Base-by-base conservation (phyloP, 2,888 invertebrate species). In the Lithophane leautieri region DNA sequence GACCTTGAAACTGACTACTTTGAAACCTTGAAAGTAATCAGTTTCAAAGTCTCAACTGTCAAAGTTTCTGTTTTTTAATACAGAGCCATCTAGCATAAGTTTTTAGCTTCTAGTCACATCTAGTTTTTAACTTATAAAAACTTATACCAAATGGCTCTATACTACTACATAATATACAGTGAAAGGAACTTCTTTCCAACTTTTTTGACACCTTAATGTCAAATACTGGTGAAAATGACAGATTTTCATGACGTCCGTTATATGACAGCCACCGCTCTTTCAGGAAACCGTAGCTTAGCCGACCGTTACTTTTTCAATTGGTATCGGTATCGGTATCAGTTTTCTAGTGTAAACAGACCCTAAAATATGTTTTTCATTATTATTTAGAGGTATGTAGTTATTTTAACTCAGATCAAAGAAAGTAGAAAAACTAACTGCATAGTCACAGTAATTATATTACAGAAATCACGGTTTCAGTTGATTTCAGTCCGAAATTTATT, bases 271-370 rank as follows among this genome's bases (percentile, higher is more conserved):
- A 4, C 14, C 25, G 8, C 25, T 56, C 14, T 56, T 2, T 16
- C 25, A 56, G 25, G 56, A 25, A 25, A 25, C 56, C 56, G 56
- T 25, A 56, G 56, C 56, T 16, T 58, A 28, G 58, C n/a, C 52
- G n/a, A 44, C 19, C 19, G n/a, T 25, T 61, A 14, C 3, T 28
- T 3, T 68, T 52, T 40, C 1, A 25, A 11, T 42, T 56, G 50
- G 72, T 76, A 56, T 56, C 71, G 70, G 70, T 63, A 52, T 67
- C 68, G 42, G 12, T 63, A 52, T 67, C 68, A 34, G 12, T 47
- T 25, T 11, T 50, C 9, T 54, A 67, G 81, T 74, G 66, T 56
- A 42, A 34, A 60, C 1, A 52, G n/a, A 74, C 34, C 65, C n/a
- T 79, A 70, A 60, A 79, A 25, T 70, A n/a, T 22, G 2, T 52